Percentiles rank a stretch among this genome's conserved stretches.
These are phyloP conservation scores for Cyprinodon brontotheroides DNA, from an alignment of 2,113 vertebrate genomes.

Conservation along the genomic window DNA sequence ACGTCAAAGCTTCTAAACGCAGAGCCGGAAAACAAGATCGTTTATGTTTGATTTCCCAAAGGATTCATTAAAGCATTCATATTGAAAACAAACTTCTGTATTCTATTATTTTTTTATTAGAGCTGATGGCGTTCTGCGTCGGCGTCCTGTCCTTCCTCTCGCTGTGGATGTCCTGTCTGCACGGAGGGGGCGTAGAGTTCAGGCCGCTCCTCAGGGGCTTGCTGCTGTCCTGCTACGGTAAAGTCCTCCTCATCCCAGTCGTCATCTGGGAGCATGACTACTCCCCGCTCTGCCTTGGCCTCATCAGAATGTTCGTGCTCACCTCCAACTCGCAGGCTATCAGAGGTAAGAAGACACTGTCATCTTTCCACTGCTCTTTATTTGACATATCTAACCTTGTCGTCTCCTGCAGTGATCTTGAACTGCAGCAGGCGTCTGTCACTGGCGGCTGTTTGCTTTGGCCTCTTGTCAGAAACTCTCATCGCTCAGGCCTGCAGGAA, in stretches of 20 bases:
- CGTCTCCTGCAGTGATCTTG: slow-evolving; percentile 83
- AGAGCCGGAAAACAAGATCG: too few species aligned
- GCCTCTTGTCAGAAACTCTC: slow-evolving; percentile 85
- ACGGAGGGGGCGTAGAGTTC: slow-evolving; percentile 67
- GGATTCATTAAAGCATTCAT: neutral
- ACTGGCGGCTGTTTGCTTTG: slow-evolving; percentile 81
- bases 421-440: slow-evolving; percentile 85
- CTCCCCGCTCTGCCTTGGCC: slow-evolving; percentile 87
- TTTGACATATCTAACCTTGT: neutral
- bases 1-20: too few species aligned
- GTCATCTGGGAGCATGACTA: slow-evolving; percentile 99
- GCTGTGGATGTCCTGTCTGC: slow-evolving; percentile 62
- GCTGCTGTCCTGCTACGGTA: slow-evolving; percentile 94
- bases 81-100: neutral
- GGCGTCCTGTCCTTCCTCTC: slow-evolving; percentile 85
- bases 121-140: slow-evolving; percentile 87
- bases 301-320: slow-evolving; percentile 94
- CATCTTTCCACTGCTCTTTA: slow-evolving; percentile 8
- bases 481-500: slow-evolving; percentile 77
- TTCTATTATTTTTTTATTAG: slow-evolving; percentile 61
- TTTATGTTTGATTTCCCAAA: neutral
- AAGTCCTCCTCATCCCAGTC: slow-evolving; percentile 91
- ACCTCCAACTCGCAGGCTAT: slow-evolving; percentile 94
- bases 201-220: slow-evolving; percentile 87
- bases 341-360: slow-evolving; percentile 79